Evolutionary conservation across 1,140 invertebrate species (phyloP).

Genomic region (Brachionus rubens): DNA sequence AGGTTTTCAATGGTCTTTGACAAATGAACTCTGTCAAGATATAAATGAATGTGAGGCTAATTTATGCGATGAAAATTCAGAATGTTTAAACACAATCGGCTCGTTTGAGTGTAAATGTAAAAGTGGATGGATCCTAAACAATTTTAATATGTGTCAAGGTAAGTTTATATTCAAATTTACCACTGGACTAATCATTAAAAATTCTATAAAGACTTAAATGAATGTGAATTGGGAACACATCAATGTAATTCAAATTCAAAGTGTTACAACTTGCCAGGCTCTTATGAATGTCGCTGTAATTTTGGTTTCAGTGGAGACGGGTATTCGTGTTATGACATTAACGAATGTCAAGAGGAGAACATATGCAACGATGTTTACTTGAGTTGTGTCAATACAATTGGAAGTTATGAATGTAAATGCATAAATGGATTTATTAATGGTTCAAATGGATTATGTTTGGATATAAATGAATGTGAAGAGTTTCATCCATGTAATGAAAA

Average conservation of each 20-base stretch:
- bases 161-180: too few species aligned
- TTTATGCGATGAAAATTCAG: conserved; percentile 30
- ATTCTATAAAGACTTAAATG: too few species aligned
- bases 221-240: not conserved
- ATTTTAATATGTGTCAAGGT: conserved; percentile 7
- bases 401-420: conserved; percentile 36
- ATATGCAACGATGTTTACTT: conserved; percentile 11
- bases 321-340: conserved; percentile 22
- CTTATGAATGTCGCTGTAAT: conserved; percentile 29
- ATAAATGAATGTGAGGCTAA: conserved; percentile 18
- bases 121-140: not conserved
- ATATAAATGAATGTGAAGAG: conserved; percentile 42
- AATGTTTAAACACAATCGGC: conserved; percentile 19
- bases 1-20: conserved; percentile 20
- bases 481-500: conserved; percentile 41
- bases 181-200: too few species aligned
- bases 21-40: not conserved
- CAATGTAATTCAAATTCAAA: not conserved
- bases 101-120: conserved; percentile 34
- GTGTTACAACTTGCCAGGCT: conserved; percentile 23
- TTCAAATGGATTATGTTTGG: not conserved
- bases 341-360: conserved; percentile 13
- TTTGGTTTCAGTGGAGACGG: conserved; percentile 27
- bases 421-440: not conserved
- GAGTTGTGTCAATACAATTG: conserved; percentile 7